phyloP scores from a whole-genome alignment of 2,113 vertebrate species.

The Sander lucioperca region DNA sequence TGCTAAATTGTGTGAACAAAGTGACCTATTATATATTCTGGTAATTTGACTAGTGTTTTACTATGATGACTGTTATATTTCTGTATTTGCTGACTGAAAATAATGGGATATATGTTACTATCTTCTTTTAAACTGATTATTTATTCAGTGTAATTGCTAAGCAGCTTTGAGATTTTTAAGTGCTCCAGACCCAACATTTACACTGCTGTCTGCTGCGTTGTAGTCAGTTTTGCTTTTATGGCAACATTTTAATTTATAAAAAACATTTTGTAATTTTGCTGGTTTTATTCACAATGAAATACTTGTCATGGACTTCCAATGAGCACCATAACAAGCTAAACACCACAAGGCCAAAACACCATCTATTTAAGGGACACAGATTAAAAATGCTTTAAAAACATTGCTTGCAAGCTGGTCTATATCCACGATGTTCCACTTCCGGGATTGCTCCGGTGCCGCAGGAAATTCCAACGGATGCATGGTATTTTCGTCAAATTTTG shows the following conservation, averaged over 20 bases:
- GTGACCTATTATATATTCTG: not conserved
- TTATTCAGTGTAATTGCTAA: not conserved
- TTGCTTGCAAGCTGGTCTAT: not conserved
- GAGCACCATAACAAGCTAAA: conserved; percentile 5
- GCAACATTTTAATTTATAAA: too few species aligned
- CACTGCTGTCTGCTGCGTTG: not conserved
- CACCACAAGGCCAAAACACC: not conserved
- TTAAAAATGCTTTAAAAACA: conserved; percentile 21
- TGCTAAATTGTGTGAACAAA: not conserved
- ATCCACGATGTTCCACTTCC: too few species aligned
- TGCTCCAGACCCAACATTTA: not conserved
- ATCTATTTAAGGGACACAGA: not conserved
- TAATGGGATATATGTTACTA: not conserved
- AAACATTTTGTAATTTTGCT: not conserved
- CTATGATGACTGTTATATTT: not conserved
- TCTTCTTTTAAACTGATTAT: not conserved
- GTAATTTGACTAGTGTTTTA: not conserved
- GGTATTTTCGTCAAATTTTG: too few species aligned
- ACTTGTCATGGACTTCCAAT: not conserved
- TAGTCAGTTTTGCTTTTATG: not conserved
- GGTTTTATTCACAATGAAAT: not conserved
- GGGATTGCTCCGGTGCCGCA: too few species aligned
- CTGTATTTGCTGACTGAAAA: conserved; percentile 3
- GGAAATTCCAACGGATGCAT: too few species aligned
- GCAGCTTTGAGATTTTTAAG: not conserved